Conservation (phyloP, 2,797 vertebrate species). For the Chelon labrosus region DNA sequence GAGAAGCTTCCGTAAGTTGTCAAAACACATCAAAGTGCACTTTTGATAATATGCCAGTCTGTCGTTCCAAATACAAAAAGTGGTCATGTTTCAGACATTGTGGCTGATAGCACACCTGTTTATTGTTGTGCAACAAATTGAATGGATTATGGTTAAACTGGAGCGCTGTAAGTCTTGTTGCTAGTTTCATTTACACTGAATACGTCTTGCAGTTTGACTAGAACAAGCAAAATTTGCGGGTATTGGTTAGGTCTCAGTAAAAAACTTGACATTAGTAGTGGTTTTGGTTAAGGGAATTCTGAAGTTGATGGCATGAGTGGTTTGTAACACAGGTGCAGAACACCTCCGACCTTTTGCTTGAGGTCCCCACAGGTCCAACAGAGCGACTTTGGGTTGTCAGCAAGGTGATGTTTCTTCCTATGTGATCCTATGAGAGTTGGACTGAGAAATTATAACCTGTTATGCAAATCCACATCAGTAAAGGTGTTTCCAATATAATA, state of each 20-base stretch:
- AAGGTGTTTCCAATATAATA: too few relatives aligned
- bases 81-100: slow-evolving; percentile 17
- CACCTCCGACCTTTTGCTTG: too few relatives aligned
- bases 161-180: slow-evolving; percentile 4
- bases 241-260: background rate
- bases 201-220: background rate
- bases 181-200: slow-evolving; percentile 1
- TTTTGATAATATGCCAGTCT: slow-evolving; percentile 18
- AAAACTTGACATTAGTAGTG: background rate
- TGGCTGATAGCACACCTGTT: slow-evolving; percentile 22
- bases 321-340: background rate
- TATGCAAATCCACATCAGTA: too few relatives aligned
- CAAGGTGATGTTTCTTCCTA: background rate
- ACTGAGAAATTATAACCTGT: too few relatives aligned
- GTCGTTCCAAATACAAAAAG: slow-evolving; percentile 7
- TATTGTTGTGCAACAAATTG: slow-evolving; percentile 2
- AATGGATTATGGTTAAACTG: slow-evolving; percentile 18
- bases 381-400: background rate
- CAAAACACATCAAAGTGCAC: slow-evolving; percentile 25
- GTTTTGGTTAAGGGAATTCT: background rate
- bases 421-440: background rate
- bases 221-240: background rate
- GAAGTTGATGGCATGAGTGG: background rate
- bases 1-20: slow-evolving; percentile 3
- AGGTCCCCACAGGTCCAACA: too few relatives aligned